Evolutionary conservation across 2,888 invertebrate genomes (phyloP), one percentile per base, ranked within the genome.

Genomic region (Caenorhabditis parvicauda): DNA sequence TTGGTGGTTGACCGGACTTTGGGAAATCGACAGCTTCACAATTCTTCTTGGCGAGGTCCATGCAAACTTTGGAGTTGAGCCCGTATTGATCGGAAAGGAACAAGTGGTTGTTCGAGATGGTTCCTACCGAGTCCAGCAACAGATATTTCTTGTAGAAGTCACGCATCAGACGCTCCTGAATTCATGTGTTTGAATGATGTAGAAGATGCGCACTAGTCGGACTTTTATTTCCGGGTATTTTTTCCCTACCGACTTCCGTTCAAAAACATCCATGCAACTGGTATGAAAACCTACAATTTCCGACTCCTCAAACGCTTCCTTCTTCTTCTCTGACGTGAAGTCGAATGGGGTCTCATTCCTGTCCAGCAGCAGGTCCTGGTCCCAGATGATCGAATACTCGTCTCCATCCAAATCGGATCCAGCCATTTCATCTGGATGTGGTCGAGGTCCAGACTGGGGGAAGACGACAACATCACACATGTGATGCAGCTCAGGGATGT

Each of bases 371-470:
- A 83, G 58, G 7, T 75, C 54, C 37, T 71, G 59, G 56, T 82
- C 76, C 83, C 83, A 83, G 27, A 81, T 74, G 7, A 83, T 80
- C 38, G 81, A 76, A 67, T 80, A 83, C 63, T 82, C 82, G 61
- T 83, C 83, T 2, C 83, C 83, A 59, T 83, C 83, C 56, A 84
- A 64, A 68, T 83, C 83, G 7, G 82, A 82, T 3, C 83, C 83
- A 3, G 82, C 82, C 81, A 83, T 83, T 72, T 83, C 82, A 65
- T 83, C 81, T 1, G 83, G 77, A 64, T 83, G 82, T 3, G 83
- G 82, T 29, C 83, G 65, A 0, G 73, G 75, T 3, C 84, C 83
- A 44, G 76, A 65, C 1, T 76, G 73, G 2, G 83, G 82, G 59
- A 84, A 84, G 3, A 84, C 83, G 41, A 84, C 77, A 19, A 83